Base-by-base conservation (phyloP, 2,888 invertebrate species). In the Oscheius sp. region DNA sequence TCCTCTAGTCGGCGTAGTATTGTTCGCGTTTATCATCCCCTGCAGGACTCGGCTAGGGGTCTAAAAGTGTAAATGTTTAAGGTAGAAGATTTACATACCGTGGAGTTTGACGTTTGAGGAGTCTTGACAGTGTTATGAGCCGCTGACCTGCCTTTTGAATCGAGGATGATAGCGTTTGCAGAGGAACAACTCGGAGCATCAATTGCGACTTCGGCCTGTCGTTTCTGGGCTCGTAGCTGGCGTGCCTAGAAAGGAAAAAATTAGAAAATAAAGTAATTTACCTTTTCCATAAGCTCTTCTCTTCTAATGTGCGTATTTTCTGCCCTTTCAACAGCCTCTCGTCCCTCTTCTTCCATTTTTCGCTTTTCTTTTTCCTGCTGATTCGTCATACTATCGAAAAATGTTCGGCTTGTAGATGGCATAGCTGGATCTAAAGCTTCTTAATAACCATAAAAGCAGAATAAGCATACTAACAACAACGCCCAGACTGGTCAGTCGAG, bases 31-130 rank as follows among this genome's bases (percentile, higher is more conserved):
- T 1, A 62, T 62, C 62, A 62, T 62, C n/a, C 62, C 21, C 47
- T 62, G 62, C 1, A 62, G 62, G 21, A 62, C 42, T 21, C 21
- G 11, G n/a, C 62, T 62, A 1, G 62, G 62, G n/a, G 62, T 62
- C n/a, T n/a, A 62, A 58, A 29, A 29, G 42, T 42, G 21, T 42
- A 55, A 55, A 55, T 21, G 21, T 9, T 29, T 29, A 9, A 55
- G 21, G 9, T 21, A 9, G 21, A n/a, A 21, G 2, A 21, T 7
- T 21, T 21, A 21, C 55, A 21, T 9, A 55, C 32, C 55, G 55
- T 13, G 9, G 21, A 9, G 9, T 55, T 55, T 32, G 21, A 7
- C 2, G 55, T 29, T 55, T 29, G 9, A 7, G 55, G 32, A 55
- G 21, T 1, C 21, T 13, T 7, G 21, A 21, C 9, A 21, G 1